Conservation (phyloP, 2,888 invertebrate genomes). For the Caenorhabditis panamensis region DNA sequence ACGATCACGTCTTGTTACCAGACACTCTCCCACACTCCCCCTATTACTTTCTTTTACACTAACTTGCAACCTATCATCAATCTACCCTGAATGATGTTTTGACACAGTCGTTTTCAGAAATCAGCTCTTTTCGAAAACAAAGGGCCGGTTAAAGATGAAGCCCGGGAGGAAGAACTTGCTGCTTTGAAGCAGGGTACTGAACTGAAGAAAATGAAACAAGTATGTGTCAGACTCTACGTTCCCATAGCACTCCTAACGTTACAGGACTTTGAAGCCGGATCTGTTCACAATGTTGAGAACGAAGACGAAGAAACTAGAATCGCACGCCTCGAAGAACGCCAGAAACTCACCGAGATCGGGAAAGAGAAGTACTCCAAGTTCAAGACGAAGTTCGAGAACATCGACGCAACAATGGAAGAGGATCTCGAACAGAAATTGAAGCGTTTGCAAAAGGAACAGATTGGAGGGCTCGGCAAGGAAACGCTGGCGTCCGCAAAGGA, state of each 20-base stretch:
- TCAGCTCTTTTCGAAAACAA: conserved; percentile 76
- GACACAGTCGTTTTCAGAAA: conserved; percentile 71
- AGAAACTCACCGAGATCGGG: conserved; percentile 70
- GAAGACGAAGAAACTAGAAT: conserved; percentile 68
- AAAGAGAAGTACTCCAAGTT: conserved; percentile 78
- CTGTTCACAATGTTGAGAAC: conserved; percentile 66
- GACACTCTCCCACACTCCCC: background rate
- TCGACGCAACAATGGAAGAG: conserved; percentile 73
- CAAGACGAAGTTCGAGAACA: conserved; percentile 79
- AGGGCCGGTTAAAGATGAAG: conserved; percentile 73
- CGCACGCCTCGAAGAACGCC: conserved; percentile 69
- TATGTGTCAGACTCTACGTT: background rate
- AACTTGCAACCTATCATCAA: conserved; percentile 5
- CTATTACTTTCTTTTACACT: conserved; percentile 11
- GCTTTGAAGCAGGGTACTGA: conserved; percentile 72
- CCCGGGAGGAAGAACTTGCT: conserved; percentile 75
- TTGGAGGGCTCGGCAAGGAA: conserved; percentile 73
- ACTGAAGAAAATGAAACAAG: conserved; percentile 74
- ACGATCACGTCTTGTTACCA: background rate
- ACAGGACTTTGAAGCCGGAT: conserved; percentile 71
- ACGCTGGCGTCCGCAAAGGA: conserved; percentile 73
- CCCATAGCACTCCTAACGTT: background rate
- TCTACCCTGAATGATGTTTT: conserved; percentile 5
- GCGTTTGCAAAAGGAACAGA: conserved; percentile 66
- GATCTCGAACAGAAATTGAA: conserved; percentile 76